phyloP scores from a whole-genome alignment of 2,797 vertebrate species.

The Xyrichtys novacula region DNA sequence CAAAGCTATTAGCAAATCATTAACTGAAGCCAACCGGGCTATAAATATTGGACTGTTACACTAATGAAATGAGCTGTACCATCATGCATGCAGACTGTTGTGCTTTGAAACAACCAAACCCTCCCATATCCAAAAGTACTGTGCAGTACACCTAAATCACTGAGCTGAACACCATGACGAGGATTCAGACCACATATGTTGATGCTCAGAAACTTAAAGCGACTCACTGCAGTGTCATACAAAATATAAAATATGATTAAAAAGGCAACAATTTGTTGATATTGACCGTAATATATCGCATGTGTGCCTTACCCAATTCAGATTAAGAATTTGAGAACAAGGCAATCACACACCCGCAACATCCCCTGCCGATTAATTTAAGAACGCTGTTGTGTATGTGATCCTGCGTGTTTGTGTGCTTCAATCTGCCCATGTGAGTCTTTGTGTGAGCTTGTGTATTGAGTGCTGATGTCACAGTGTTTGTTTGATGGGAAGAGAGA shows the following conservation, averaged over 20 bases:
- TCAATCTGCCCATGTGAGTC: background rate
- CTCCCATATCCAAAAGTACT: too few relatives aligned
- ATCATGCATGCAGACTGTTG: background rate
- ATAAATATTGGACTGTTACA: background rate
- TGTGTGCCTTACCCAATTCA: conserved; percentile 3
- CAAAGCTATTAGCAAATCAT: conserved; percentile 13
- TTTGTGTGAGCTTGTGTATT: conserved; percentile 15
- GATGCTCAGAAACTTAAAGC: too few relatives aligned
- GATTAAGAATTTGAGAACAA: conserved; percentile 18
- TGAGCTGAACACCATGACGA: too few relatives aligned
- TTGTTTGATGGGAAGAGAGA: conserved; percentile 70
- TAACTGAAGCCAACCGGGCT: background rate
- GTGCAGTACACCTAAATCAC: too few relatives aligned
- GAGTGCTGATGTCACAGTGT: conserved; percentile 64
- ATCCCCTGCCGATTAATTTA: background rate
- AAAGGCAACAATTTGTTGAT: background rate
- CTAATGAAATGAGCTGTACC: background rate
- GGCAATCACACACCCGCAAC: background rate
- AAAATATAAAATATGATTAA: too few relatives aligned
- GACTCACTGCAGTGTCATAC: too few relatives aligned
- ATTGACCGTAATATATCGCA: background rate
- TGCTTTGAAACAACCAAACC: background rate
- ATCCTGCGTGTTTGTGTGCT: background rate
- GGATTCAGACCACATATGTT: too few relatives aligned
- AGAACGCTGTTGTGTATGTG: background rate